These are phyloP conservation scores for Ips typographus DNA, from an alignment of 1,140 invertebrate species.

Conservation along the genomic window DNA sequence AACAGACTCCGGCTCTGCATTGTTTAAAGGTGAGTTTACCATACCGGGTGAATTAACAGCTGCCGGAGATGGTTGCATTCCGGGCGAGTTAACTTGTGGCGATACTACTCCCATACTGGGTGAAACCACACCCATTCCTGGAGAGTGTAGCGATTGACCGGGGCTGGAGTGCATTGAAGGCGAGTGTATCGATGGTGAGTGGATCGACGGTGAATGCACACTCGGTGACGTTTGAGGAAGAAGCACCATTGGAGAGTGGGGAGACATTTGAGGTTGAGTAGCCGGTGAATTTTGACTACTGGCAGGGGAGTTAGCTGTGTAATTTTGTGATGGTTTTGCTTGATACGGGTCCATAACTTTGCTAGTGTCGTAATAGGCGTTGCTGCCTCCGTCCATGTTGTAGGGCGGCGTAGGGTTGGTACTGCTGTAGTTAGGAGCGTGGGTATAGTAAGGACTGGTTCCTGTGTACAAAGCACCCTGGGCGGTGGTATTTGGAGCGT, in stretches of 20 bases:
- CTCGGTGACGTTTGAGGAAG: conserved; percentile 33
- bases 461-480: conserved; percentile 36
- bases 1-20: conserved; percentile 35
- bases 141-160: conserved; percentile 22
- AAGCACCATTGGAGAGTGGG: conserved; percentile 29
- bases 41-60: conserved; percentile 11
- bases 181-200: conserved; percentile 21
- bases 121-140: conserved; percentile 19
- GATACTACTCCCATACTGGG: conserved; percentile 8
- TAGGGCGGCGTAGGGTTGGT: conserved; percentile 46
- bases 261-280: conserved; percentile 41
- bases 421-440: conserved; percentile 45
- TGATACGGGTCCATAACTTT: conserved; percentile 45
- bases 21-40: conserved; percentile 32
- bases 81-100: conserved; percentile 20
- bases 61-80: conserved; percentile 32
- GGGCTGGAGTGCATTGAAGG: conserved; percentile 31
- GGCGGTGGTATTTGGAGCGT: conserved; percentile 50
- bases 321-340: conserved; percentile 40
- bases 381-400: conserved; percentile 35
- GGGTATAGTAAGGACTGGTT: conserved; percentile 47
- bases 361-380: conserved; percentile 45
- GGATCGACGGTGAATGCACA: conserved; percentile 20
- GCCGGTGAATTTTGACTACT: conserved; percentile 42
- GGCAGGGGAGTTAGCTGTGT: conserved; percentile 39